phyloP scores from a whole-genome alignment of 2,113 vertebrate species.

The Apeltes quadracus region DNA sequence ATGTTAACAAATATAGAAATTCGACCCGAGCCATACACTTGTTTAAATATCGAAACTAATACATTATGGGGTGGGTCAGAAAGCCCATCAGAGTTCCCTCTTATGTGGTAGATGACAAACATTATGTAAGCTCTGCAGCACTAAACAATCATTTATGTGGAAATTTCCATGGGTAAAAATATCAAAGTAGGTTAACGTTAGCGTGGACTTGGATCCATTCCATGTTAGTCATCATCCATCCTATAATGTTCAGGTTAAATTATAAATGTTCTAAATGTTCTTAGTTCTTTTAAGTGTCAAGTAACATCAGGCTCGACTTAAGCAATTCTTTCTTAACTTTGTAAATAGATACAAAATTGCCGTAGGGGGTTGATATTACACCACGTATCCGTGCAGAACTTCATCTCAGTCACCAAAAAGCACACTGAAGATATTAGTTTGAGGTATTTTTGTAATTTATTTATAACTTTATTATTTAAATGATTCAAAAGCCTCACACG shows the following conservation, averaged over 20 bases:
- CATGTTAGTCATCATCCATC: not conserved
- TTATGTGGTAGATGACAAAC: not conserved
- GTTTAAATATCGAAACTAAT: not conserved
- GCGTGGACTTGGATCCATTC: not conserved
- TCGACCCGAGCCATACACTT: not conserved
- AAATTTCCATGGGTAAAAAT: not conserved
- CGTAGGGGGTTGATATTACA: not conserved
- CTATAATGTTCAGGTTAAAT: not conserved
- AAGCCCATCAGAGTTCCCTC: not conserved
- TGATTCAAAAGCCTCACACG: not conserved
- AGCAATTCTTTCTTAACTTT: not conserved
- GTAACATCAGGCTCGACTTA: not conserved
- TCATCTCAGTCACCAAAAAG: not conserved
- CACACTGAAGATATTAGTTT: not conserved
- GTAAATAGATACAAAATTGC: not conserved
- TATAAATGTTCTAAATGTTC: no score
- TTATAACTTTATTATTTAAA: not conserved
- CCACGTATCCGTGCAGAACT: not conserved
- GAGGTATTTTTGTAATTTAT: not conserved
- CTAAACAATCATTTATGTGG: slow-evolving; percentile 1
- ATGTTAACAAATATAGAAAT: not conserved
- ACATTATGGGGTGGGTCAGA: not conserved
- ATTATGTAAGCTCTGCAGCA: not conserved
- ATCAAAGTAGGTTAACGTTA: not conserved
- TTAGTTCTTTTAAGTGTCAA: not conserved